Evolutionary conservation across 2,113 vertebrate species (phyloP).

Genomic region (Xiphias gladius): DNA sequence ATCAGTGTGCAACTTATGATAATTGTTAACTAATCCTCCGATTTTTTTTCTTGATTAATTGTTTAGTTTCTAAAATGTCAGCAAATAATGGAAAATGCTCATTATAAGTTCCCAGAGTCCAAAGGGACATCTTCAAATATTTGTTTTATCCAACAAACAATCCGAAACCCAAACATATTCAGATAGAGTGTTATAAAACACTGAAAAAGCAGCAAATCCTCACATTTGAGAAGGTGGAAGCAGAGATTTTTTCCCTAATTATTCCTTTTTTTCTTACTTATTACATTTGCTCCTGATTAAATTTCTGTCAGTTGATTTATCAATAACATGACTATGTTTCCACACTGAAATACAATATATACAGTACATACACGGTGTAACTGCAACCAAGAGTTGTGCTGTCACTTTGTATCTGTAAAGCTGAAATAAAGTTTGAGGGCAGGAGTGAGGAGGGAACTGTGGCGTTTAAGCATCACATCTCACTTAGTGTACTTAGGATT

Average conservation of each 20-base stretch:
- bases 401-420: background rate
- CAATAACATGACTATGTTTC: background rate
- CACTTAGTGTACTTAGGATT: slow-evolving; percentile 8
- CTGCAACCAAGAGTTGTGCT: background rate
- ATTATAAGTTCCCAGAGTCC: too few species aligned
- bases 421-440: slow-evolving; percentile 2
- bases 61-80: too few species aligned
- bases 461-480: slow-evolving; percentile 35
- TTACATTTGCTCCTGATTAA: background rate
- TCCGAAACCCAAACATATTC: background rate
- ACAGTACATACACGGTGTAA: background rate
- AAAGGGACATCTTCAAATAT: too few species aligned
- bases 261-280: background rate
- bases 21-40: background rate
- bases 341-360: background rate
- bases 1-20: background rate
- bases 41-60: too few species aligned
- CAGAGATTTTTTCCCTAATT: background rate
- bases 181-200: background rate
- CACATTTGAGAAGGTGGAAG: background rate
- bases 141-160: background rate
- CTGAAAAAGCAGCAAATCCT: background rate
- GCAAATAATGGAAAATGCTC: too few species aligned
- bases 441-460: background rate
- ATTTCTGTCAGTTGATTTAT: background rate